These are phyloP conservation scores for Sterrhoptilus dennistouni DNA, from an alignment of 2,113 vertebrate species.

Conservation along the genomic window DNA sequence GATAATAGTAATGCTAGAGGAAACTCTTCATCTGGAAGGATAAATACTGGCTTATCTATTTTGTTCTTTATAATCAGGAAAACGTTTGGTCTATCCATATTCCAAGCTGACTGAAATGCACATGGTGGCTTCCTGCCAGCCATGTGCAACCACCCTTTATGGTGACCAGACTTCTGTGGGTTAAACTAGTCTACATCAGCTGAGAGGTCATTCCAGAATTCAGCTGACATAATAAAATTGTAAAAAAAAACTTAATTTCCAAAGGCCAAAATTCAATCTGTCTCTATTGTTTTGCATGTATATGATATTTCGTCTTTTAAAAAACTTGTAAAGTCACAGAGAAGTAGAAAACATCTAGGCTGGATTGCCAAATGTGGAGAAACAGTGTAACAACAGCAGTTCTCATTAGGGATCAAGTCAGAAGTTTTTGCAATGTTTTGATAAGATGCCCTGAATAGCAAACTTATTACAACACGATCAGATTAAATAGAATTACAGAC, in stretches of 20 bases:
- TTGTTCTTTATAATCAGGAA: background rate
- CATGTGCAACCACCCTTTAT: background rate
- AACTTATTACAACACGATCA: background rate
- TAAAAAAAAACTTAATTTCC: background rate
- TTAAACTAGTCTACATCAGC: background rate
- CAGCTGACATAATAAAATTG: background rate
- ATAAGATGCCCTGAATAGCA: background rate
- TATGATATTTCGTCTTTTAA: background rate
- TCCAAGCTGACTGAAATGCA: background rate
- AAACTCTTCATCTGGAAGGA: background rate
- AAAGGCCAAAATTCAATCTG: background rate
- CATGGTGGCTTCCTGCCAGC: background rate
- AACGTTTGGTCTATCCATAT: background rate
- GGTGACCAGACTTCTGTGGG: background rate
- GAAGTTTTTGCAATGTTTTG: background rate
- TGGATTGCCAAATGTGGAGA: background rate
- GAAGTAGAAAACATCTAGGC: background rate
- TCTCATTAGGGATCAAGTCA: background rate
- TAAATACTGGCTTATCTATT: background rate
- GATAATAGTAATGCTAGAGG: background rate
- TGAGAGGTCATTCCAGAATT: background rate
- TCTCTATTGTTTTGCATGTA: background rate
- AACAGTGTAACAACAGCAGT: background rate
- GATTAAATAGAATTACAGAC: background rate
- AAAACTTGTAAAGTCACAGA: background rate